Conservation (phyloP, 2,797 vertebrate species). For the Apodemus agrarius region DNA sequence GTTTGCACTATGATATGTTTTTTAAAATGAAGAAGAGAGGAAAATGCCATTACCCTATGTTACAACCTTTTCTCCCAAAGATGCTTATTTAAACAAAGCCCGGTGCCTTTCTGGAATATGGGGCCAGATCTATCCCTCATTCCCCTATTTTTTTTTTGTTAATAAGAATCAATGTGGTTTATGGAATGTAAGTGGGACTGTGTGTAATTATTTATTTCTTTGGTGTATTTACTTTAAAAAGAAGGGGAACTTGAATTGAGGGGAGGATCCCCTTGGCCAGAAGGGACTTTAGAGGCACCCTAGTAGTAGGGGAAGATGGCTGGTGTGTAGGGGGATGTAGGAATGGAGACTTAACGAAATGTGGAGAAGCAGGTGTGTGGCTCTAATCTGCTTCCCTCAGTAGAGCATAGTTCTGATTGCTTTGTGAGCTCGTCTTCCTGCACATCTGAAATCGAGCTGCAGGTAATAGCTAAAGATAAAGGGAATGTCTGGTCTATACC, state of each 20-base stretch:
- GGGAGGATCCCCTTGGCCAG: conserved; percentile 76
- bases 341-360: conserved; percentile 78
- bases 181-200: conserved; percentile 69
- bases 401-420: conserved; percentile 72
- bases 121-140: rapidly evolving
- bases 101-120: conserved; percentile 32
- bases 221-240: conserved; percentile 40
- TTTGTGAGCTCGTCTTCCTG: conserved; percentile 74
- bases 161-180: conserved; percentile 54
- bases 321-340: conserved; percentile 61
- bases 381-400: conserved; percentile 63
- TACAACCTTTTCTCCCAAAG: background rate
- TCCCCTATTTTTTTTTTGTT: background rate
- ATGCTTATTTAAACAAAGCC: conserved; percentile 60
- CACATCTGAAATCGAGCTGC: conserved; percentile 72
- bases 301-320: background rate
- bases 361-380: conserved; percentile 78
- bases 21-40: conserved; percentile 12
- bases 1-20: conserved; percentile 45
- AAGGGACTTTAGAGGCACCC: conserved; percentile 75
- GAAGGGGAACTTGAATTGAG: conserved; percentile 57
- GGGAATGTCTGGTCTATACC: conserved; percentile 59
- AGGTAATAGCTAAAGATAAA: conserved; percentile 59
- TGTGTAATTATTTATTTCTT: conserved; percentile 41
- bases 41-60: conserved; percentile 25